Conservation (phyloP, 2,797 vertebrate species). For the Brachyrhaphis roseni region DNA sequence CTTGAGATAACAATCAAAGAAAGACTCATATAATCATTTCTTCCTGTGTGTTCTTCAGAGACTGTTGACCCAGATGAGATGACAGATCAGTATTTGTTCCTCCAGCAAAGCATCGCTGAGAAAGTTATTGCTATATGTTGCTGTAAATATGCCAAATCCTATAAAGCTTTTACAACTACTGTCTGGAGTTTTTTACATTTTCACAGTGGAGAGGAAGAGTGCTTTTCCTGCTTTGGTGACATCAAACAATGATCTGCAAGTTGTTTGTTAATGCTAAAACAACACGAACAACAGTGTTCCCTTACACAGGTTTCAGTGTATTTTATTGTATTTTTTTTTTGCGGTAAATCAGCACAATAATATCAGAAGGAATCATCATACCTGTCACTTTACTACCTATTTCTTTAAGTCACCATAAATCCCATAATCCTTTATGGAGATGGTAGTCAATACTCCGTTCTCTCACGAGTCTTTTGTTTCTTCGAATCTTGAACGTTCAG, state of each 20-base stretch:
- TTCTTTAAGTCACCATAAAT: not conserved
- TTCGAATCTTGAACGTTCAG: not conserved
- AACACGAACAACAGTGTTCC: not conserved
- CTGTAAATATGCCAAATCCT: not conserved
- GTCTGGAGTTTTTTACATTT: not conserved
- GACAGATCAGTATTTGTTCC: constrained; percentile 32
- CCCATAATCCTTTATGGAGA: not conserved
- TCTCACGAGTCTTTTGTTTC: not conserved
- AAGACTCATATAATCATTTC: constrained; percentile 4
- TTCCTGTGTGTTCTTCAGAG: constrained; percentile 22
- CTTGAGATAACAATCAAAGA: constrained; percentile 55
- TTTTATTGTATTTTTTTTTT: not conserved
- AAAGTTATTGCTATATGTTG: not conserved
- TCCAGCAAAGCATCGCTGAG: constrained; percentile 14
- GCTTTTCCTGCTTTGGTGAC: not conserved
- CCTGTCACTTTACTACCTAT: not conserved
- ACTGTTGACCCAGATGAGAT: constrained; percentile 54
- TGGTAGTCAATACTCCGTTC: not conserved
- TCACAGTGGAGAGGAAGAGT: not conserved
- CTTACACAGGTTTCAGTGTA: not conserved
- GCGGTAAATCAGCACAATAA: not conserved
- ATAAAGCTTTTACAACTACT: not conserved
- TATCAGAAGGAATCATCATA: not conserved
- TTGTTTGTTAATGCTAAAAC: not conserved
- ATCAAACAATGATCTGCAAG: not conserved